These are phyloP conservation scores for Phoenoteleia sp. DNA, from an alignment of 2,888 invertebrate genomes.

Conservation along the genomic window DNA sequence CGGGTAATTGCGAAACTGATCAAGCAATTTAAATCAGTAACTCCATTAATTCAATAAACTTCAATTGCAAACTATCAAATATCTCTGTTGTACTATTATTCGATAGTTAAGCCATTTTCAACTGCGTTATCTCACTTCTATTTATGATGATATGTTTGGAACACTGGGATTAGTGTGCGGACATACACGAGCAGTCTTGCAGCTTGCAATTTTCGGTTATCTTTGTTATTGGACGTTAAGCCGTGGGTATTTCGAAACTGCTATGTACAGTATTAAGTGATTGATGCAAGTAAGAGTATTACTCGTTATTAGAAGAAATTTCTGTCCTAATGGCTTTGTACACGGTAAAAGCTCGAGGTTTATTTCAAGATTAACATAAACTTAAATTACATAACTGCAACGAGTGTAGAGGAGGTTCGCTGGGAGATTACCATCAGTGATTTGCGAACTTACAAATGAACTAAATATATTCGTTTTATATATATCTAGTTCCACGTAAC, in stretches of 20 bases:
- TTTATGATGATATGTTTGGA: constrained; percentile 52
- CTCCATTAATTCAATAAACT: not conserved
- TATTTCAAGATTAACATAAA: constrained; percentile 37
- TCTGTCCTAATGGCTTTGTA: not conserved
- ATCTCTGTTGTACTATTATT: constrained; percentile 64
- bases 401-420: not conserved
- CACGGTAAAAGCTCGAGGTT: not conserved
- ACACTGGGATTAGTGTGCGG: constrained; percentile 37
- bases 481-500: constrained; percentile 48
- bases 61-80: constrained; percentile 49
- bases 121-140: constrained; percentile 55
- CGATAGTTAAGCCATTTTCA: constrained; percentile 70
- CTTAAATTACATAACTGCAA: constrained; percentile 39
- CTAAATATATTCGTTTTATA: constrained; percentile 53
- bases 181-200: constrained; percentile 27
- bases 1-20: no score
- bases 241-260: not conserved
- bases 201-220: constrained; percentile 42
- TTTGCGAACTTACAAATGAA: constrained; percentile 58
- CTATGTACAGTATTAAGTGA: constrained; percentile 5
- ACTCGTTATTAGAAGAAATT: constrained; percentile 37
- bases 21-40: no score
- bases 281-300: not conserved
- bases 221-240: constrained; percentile 26
- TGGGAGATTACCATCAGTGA: constrained; percentile 47